Evolutionary conservation across 2,888 invertebrate species (phyloP), one percentile per base, ranked within the genome.

Genomic region (Minunthozetes semirufus): DNA sequence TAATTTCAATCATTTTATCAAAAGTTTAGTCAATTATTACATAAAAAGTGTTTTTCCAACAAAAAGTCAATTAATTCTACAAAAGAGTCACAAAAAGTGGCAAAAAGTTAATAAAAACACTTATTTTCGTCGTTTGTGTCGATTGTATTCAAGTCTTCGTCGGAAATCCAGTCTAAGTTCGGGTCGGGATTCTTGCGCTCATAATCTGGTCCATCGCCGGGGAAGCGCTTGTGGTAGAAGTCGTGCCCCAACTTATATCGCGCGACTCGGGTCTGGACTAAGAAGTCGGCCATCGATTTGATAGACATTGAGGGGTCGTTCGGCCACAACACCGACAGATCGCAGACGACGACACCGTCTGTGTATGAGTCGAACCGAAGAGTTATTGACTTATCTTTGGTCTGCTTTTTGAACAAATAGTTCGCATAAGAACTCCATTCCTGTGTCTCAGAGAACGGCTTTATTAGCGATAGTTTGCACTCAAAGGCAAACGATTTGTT

Each of bases 401-500:
- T 70, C 27, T 19, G 27, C 70, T 70, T 70, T 38, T 74, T 46
- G 19, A 74, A 61, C 38, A 74, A 33, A 70, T 48, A 74, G 53
- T 74, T 74, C 17, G 70, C 74, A 42, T 74, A 74, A 27, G 68
- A 68, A 42, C 70, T 74, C 74, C 74, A 74, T 25, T 74, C 50
- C 13, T 48, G 19, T 2, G 33, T 33, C 48, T 74, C 74, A 15
- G 22, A n/a, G 48, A 19, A 70, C 9, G 74, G 74, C 70, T 74
- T 74, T 6, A 74, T 53, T 17, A 42, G 22, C 4, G 25, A 48
- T 2, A 74, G 33, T 5, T 42, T 27, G 27, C 74, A 74, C n/a
- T 68, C 70, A 22, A 74, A 74, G 46, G 71, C 70, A 25, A 74
- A 70, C n/a, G 50, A 22, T n/a, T 29, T n/a, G n/a, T n/a, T n/a